phyloP scores from a whole-genome alignment of 2,113 vertebrate species.

The Eclectus roratus region DNA sequence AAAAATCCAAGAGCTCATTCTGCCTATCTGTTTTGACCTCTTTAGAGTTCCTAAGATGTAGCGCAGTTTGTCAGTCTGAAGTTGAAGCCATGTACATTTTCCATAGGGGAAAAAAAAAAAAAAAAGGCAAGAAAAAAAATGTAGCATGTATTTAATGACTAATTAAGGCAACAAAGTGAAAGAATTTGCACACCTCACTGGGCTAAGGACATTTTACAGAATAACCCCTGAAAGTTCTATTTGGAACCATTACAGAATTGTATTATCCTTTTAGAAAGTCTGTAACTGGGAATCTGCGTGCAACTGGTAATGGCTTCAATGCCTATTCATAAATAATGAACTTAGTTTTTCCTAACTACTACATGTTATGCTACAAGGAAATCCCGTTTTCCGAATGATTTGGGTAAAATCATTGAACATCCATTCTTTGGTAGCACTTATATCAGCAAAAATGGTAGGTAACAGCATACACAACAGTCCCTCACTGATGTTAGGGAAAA shows the following conservation, averaged over 20 bases:
- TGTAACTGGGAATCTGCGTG: not conserved
- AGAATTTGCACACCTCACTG: not conserved
- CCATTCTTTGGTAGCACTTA: not conserved
- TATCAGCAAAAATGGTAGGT: not conserved
- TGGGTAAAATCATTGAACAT: not conserved
- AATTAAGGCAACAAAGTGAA: not conserved
- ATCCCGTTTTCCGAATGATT: not conserved
- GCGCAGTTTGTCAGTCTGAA: not conserved
- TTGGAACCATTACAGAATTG: not conserved
- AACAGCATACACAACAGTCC: not conserved
- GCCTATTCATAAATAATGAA: not conserved
- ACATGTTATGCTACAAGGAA: not conserved
- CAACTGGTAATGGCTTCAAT: not conserved
- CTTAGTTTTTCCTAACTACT: not conserved
- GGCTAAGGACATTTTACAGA: not conserved
- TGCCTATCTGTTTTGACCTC: not conserved
- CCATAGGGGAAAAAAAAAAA: not conserved
- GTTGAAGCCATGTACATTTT: not conserved
- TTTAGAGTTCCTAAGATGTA: not conserved
- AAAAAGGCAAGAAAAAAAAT: not conserved
- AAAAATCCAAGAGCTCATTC: not conserved
- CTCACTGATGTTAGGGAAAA: fast-evolving
- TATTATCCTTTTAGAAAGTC: not conserved
- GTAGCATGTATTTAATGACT: not conserved
- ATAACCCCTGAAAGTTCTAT: not conserved